A percentile compares a stretch with the other conserved stretches of the same genome.
These are phyloP conservation scores for Drosophila parvula DNA, from an alignment of 1,140 invertebrate genomes.

Conservation along the genomic window DNA sequence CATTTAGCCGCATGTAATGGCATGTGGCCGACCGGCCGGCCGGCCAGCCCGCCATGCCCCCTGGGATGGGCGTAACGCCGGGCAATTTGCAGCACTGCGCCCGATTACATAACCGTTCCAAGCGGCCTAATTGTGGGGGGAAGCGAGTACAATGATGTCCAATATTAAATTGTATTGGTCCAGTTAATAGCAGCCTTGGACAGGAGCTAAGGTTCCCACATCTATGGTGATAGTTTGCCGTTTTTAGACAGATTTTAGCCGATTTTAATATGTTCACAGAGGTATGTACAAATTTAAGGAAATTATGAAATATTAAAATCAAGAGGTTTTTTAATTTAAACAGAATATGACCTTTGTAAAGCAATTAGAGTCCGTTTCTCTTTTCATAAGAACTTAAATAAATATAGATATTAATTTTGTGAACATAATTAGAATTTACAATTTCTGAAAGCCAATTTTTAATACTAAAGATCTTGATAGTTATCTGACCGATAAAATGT, in stretches of 20 bases:
- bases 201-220: neutral
- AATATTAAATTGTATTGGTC: slow-evolving; percentile 27
- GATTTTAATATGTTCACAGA: neutral
- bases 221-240: neutral
- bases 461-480: too few relatives aligned
- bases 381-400: too few relatives aligned
- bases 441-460: too few relatives aligned
- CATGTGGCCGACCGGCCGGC: slow-evolving; percentile 31
- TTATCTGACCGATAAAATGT: too few relatives aligned
- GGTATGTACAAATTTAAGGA: neutral
- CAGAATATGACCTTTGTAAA: too few relatives aligned
- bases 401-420: too few relatives aligned
- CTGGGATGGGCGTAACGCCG: slow-evolving; percentile 66
- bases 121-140: slow-evolving; percentile 55
- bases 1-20: slow-evolving; percentile 74
- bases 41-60: slow-evolving; percentile 53
- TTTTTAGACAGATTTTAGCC: neutral
- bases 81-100: slow-evolving; percentile 61
- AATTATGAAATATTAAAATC: too few relatives aligned
- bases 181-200: slow-evolving; percentile 6
- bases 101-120: slow-evolving; percentile 67
- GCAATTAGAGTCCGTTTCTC: too few relatives aligned
- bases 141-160: slow-evolving; percentile 22
- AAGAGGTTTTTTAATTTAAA: too few relatives aligned
- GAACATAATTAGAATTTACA: too few relatives aligned